Evolutionary conservation across 2,888 invertebrate genomes (phyloP), one percentile per base, ranked within the genome.

Genomic region (Ashinkailepas kermadecensis): DNA sequence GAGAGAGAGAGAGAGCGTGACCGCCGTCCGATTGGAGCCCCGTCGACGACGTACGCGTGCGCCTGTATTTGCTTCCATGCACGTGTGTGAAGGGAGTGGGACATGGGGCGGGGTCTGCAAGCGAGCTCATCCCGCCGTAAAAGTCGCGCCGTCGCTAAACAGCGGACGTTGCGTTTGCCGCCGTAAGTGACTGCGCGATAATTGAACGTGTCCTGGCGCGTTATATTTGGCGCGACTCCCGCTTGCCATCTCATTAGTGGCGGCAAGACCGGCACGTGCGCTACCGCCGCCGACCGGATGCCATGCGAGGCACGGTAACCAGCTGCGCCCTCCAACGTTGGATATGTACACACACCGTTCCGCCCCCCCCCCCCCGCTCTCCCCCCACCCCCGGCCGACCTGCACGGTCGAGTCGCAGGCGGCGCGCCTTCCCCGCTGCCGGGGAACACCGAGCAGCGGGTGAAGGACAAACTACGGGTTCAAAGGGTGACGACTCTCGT

Each of bases 151-250:
- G 62, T 18, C 62, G 62, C 23, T 9, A 15, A n/a, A 65, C n/a
- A 65, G n/a, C n/a, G 10, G 23, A 25, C 25, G 67, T 67, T 25
- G 12, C 67, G 67, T 67, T 67, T 67, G 67, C 67, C n/a, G 25
- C n/a, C 67, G 25, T 67, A 67, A 67, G 67, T 67, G 67, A 67
- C 67, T 67, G 67, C 67, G 67, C 67, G 67, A 67, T 67, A 67
- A 67, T 67, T 67, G 67, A 23, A 25, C 67, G 25, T 6, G 67
- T 23, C 67, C 25, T 13, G 67, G 23, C n/a, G 67, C 25, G 67
- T 67, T 67, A 67, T 67, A 67, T 67, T 67, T 67, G 67, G 67
- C 67, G 67, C n/a, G n/a, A 25, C 12, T 3, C 25, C 25, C 13
- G n/a, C n/a, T 39, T 67, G 12, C 67, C 67, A 25, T 67, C 67